Conservation (phyloP, 1,140 invertebrate genomes). For the Ips nitidus region DNA sequence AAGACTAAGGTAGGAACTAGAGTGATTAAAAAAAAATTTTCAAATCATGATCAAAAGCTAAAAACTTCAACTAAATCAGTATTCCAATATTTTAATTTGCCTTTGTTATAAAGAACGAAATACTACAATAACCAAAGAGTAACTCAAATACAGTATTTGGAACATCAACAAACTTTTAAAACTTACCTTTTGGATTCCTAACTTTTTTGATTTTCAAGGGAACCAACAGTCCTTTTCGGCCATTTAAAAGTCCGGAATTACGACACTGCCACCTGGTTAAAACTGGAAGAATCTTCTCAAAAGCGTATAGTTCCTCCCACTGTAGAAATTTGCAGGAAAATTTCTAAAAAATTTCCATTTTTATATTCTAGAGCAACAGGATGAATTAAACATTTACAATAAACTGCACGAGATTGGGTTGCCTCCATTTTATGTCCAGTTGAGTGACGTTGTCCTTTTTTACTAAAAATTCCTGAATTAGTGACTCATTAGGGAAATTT, state of each 20-base stretch:
- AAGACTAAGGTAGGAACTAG: no score
- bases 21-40: no score
- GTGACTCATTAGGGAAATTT: constrained; percentile 69
- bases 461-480: constrained; percentile 75
- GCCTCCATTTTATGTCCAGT: constrained; percentile 62
- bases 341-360: constrained; percentile 55
- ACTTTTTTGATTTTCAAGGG: constrained; percentile 62
- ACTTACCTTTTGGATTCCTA: constrained; percentile 59
- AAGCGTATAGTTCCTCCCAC: constrained; percentile 76
- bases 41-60: no score
- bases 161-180: neutral
- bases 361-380: neutral
- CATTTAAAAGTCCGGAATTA: constrained; percentile 46
- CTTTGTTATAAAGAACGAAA: no score
- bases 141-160: no score
- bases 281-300: constrained; percentile 77
- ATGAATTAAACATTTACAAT: constrained; percentile 57
- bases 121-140: no score
- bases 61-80: no score
- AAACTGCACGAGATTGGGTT: constrained; percentile 70
- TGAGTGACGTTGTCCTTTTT: constrained; percentile 55
- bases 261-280: constrained; percentile 70
- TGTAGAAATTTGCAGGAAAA: constrained; percentile 65
- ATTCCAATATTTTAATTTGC: no score
- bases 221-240: constrained; percentile 46